Evolutionary conservation across 1,140 invertebrate species (phyloP).

Genomic region (Gonioctena quinquepunctata): DNA sequence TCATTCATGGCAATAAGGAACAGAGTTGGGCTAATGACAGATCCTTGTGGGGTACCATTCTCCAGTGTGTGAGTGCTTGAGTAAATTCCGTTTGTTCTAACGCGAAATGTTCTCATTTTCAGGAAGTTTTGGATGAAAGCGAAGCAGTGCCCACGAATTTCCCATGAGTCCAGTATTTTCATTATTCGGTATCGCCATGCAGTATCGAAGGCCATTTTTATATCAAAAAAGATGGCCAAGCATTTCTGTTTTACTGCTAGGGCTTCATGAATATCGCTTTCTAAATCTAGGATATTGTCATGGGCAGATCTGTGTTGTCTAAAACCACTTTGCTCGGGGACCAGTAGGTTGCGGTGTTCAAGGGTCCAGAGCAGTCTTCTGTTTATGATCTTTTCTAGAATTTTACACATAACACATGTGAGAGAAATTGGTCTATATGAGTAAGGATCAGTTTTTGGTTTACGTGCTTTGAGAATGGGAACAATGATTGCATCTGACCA

Average conservation of each 20-base stretch:
- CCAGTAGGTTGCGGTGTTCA: conserved; percentile 14
- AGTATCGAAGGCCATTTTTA: conserved; percentile 22
- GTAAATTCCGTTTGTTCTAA: neutral
- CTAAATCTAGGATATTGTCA: conserved; percentile 25
- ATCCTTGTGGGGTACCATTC: conserved; percentile 18
- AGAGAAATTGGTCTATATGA: conserved; percentile 24
- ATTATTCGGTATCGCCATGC: conserved; percentile 18
- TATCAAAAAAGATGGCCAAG: conserved; percentile 25
- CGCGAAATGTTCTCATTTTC: conserved; percentile 13
- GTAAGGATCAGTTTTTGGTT: neutral
- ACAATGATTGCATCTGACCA: neutral
- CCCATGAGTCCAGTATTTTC: conserved; percentile 5
- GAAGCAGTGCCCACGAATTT: conserved; percentile 8
- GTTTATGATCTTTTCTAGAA: conserved; percentile 30
- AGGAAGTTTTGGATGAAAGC: conserved; percentile 25
- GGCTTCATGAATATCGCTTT: conserved; percentile 18
- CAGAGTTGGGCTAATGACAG: conserved; percentile 19
- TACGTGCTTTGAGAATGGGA: neutral
- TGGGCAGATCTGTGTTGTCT: conserved; percentile 17
- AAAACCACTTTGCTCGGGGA: conserved; percentile 20
- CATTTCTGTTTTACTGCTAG: conserved; percentile 12
- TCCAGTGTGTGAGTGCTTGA: neutral
- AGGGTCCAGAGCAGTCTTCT: conserved; percentile 22
- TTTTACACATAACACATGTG: conserved; percentile 26
- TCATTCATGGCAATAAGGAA: neutral